A percentile compares a stretch with the other conserved stretches of the same genome.
phyloP scores from a whole-genome alignment of 1,140 invertebrate genomes.

The Arctopsyche grandis region DNA sequence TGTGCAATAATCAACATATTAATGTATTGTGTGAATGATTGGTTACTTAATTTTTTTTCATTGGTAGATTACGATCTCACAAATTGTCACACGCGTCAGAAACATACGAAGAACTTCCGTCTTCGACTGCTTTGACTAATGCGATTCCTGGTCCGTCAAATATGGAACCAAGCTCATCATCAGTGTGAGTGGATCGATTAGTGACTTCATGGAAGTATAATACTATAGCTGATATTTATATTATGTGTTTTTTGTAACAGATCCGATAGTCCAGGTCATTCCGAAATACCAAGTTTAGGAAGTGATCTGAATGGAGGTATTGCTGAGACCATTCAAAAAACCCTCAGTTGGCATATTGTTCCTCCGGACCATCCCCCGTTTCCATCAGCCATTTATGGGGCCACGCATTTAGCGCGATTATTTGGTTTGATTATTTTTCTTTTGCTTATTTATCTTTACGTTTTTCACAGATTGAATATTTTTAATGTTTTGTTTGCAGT shows the following conservation, averaged over 20 bases:
- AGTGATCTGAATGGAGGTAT: slow-evolving; percentile 37
- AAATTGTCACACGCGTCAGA: slow-evolving; percentile 33
- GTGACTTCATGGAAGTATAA: no score
- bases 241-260: slow-evolving; percentile 16
- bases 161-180: slow-evolving; percentile 15
- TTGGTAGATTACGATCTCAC: slow-evolving; percentile 49
- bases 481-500: slow-evolving; percentile 57
- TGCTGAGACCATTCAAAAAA: slow-evolving; percentile 32
- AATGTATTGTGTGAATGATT: not conserved
- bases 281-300: slow-evolving; percentile 7
- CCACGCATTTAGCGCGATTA: slow-evolving; percentile 62
- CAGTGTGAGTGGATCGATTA: slow-evolving; percentile 10
- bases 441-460: not conserved
- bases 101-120: slow-evolving; percentile 25
- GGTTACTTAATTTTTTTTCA: not conserved
- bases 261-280: slow-evolving; percentile 34
- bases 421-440: slow-evolving; percentile 58
- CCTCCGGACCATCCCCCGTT: slow-evolving; percentile 43
- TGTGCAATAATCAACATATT: not conserved
- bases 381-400: slow-evolving; percentile 59
- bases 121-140: slow-evolving; percentile 6
- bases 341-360: slow-evolving; percentile 42
- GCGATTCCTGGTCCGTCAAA: slow-evolving; percentile 24
- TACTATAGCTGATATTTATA: not conserved
- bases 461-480: slow-evolving; percentile 8